Conservation (phyloP, 2,113 vertebrate species). For the Callocephalon fimbriatum region DNA sequence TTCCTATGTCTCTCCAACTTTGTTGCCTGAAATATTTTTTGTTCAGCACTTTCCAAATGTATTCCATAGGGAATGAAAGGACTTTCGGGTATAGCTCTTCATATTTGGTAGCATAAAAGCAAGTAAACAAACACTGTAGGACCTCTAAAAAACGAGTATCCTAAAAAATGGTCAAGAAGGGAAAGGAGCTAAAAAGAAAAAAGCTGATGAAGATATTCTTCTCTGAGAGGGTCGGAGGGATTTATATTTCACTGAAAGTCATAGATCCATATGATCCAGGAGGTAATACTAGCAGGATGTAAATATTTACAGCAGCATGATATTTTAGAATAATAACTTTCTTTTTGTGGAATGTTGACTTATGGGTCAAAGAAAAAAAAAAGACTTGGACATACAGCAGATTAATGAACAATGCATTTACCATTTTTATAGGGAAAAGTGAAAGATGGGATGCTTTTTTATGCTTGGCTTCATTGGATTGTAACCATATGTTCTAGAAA, state of each 20-base stretch:
- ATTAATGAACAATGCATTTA: not conserved
- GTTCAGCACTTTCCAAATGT: not conserved
- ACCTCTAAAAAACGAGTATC: not conserved
- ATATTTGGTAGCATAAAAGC: not conserved
- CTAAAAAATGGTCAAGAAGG: not conserved
- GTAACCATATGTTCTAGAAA: not conserved
- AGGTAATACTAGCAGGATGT: conserved; percentile 12
- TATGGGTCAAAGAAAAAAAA: not conserved
- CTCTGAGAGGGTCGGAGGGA: not conserved
- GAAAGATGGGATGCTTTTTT: conserved; percentile 11
- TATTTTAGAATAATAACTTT: conserved; percentile 25
- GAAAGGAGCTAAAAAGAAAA: not conserved
- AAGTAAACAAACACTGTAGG: not conserved
- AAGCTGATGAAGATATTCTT: not conserved
- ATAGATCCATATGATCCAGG: not conserved
- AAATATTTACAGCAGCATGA: conserved; percentile 27
- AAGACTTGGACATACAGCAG: not conserved
- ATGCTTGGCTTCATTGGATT: not conserved
- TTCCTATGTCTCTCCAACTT: not conserved
- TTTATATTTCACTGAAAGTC: not conserved
- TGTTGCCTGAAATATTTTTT: not conserved
- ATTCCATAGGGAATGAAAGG: not conserved
- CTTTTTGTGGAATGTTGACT: not conserved
- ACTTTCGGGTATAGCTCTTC: not conserved
- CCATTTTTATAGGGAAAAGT: conserved; percentile 24